Evolutionary conservation across 2,797 vertebrate genomes (phyloP), one percentile per base, ranked within the genome.

Genomic region (Sylvilagus floridanus): DNA sequence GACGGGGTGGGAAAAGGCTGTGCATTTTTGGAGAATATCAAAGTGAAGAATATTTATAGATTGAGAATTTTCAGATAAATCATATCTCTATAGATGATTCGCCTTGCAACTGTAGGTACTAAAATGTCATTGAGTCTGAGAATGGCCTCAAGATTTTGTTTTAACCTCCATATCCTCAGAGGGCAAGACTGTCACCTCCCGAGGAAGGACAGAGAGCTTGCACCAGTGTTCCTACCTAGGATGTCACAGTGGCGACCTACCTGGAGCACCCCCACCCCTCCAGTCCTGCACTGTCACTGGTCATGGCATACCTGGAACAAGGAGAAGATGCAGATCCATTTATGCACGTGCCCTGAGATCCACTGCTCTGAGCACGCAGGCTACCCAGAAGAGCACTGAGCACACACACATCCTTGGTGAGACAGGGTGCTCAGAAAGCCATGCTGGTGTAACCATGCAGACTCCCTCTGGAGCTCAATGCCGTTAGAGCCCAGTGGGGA

Each of bases 51-150:
- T 47, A 13, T 12, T 52, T 62, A 54, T 11, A 17, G n/a, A 65
- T 88, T 28, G 72, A 91, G 28, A 85, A 47, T 77, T 77, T 94
- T 82, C 66, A 30, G 26, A 47, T 72, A 42, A 47, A n/a, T 93
- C 9, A 12, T 50, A 54, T 89, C 22, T 84, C 12, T 52, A 75
- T 71, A 37, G 47, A 79, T 65, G 30, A 54, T 69, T 47, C 72
- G 30, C 24, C 26, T 84, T 63, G 14, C 30, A 16, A 42, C 37
- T 66, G 8, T 9, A 22, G 32, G n/a, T 19, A 73, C 26, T 69
- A 77, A 71, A 65, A 91, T 87, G 47, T 47, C 87, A 42, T 1
- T 21, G 8, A n/a, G 26, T 60, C 79, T 75, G 26, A 63, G 22
- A 62, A 72, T 5, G 12, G 28, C 52, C 73, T 2, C 76, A 26